These are phyloP conservation scores for Polyodon spathula DNA, from an alignment of 2,113 vertebrate species.

Conservation along the genomic window DNA sequence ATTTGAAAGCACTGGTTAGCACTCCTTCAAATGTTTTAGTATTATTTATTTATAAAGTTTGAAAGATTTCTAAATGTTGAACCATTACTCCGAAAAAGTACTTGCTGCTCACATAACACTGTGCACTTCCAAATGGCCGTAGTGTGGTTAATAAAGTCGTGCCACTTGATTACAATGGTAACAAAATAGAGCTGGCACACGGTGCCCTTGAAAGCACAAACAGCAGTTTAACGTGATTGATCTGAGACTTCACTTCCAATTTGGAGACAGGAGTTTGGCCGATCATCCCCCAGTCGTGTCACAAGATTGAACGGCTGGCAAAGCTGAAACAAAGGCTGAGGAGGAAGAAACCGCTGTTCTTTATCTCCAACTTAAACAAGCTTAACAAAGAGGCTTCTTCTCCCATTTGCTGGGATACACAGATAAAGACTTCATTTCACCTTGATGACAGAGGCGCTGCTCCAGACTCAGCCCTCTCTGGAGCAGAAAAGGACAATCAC, in stretches of 20 bases:
- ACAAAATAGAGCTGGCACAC: constrained; percentile 28
- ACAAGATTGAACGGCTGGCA: constrained; percentile 21
- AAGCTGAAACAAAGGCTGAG: constrained; percentile 12
- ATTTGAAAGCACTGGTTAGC: too few relatives aligned
- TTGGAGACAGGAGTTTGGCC: constrained; percentile 22
- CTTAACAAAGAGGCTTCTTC: too few relatives aligned
- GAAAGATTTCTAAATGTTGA: too few relatives aligned
- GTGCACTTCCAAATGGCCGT: constrained; percentile 32
- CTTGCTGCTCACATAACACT: constrained; percentile 29
- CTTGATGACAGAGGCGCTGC: too few relatives aligned
- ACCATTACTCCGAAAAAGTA: too few relatives aligned
- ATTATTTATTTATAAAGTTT: too few relatives aligned
- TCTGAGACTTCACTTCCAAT: constrained; percentile 30
- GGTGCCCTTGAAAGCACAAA: constrained; percentile 30
- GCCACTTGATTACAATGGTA: constrained; percentile 47
- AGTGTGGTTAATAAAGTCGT: constrained; percentile 29
- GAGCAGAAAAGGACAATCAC: too few relatives aligned
- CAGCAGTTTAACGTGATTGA: constrained; percentile 44
- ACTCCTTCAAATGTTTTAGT: too few relatives aligned
- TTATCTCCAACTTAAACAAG: neutral
- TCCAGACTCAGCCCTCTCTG: too few relatives aligned
- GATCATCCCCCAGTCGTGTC: constrained; percentile 30
- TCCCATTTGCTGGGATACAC: too few relatives aligned
- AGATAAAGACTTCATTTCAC: too few relatives aligned
- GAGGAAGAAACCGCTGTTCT: constrained; percentile 1